Conservation (phyloP, 2,888 invertebrate species). For the Cephus rjabovi region DNA sequence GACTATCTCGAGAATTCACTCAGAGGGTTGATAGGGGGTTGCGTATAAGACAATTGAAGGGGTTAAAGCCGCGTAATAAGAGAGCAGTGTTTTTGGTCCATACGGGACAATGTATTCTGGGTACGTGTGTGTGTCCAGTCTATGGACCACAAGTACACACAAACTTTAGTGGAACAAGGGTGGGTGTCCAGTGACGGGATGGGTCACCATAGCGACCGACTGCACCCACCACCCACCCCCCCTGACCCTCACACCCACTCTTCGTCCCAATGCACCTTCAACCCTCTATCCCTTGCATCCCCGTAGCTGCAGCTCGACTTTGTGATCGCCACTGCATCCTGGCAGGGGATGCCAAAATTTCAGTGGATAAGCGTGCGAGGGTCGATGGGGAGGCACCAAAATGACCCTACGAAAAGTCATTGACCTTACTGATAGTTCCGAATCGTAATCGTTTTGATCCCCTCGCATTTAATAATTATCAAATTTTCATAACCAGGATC, state of each 20-base stretch:
- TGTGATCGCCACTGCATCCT: constrained; percentile 51
- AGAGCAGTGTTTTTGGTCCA: constrained; percentile 62
- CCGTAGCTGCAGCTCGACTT: constrained; percentile 58
- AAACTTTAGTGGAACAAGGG: constrained; percentile 11
- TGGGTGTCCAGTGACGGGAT: constrained; percentile 63
- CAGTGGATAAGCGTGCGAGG: constrained; percentile 53
- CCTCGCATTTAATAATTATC: background rate
- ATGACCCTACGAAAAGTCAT: constrained; percentile 32
- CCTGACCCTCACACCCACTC: constrained; percentile 27
- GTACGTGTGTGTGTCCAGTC: constrained; percentile 45
- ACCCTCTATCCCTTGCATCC: constrained; percentile 37
- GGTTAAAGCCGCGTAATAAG: constrained; percentile 60
- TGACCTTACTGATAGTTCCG: constrained; percentile 15
- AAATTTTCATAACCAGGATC: background rate
- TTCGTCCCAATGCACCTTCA: background rate
- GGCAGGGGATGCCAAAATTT: constrained; percentile 53
- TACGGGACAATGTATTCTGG: constrained; percentile 48
- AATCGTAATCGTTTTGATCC: constrained; percentile 5
- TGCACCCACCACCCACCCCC: constrained; percentile 58
- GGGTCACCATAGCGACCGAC: constrained; percentile 65
- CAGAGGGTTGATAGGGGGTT: constrained; percentile 19
- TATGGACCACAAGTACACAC: constrained; percentile 57
- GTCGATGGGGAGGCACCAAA: constrained; percentile 17
- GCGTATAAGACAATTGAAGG: constrained; percentile 57
- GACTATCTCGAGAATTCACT: background rate